These are phyloP conservation scores for Drosophila rufa DNA, from an alignment of 1,140 invertebrate species.

Conservation along the genomic window DNA sequence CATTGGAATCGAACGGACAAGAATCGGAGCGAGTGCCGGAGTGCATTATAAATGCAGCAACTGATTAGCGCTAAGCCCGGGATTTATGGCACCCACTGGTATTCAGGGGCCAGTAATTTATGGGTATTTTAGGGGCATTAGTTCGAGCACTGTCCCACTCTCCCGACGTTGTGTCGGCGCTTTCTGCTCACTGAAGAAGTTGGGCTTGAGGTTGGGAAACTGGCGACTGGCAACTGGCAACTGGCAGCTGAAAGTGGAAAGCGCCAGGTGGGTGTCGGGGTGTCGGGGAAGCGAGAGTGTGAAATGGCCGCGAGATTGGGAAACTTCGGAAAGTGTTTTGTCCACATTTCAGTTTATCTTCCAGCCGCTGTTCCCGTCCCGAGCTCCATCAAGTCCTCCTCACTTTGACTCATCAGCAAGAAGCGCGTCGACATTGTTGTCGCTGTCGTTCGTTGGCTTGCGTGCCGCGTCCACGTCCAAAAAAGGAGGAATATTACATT, in stretches of 20 bases:
- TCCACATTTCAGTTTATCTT: conserved; percentile 14
- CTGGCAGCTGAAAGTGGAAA: conserved; percentile 13
- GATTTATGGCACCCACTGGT: conserved; percentile 63
- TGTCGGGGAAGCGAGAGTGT: conserved; percentile 21
- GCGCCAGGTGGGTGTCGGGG: conserved; percentile 24
- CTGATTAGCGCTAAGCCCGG: conserved; percentile 72
- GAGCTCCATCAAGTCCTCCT: conserved; percentile 43
- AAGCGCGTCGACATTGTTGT: conserved; percentile 47
- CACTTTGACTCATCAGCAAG: conserved; percentile 75
- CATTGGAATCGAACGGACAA: conserved; percentile 35
- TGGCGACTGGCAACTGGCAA: background rate
- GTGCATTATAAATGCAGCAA: conserved; percentile 73
- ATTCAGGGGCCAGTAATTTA: conserved; percentile 59
- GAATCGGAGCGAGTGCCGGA: conserved; percentile 33
- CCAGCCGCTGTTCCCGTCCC: background rate
- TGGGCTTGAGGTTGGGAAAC: conserved; percentile 11
- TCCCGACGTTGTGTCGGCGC: conserved; percentile 33
- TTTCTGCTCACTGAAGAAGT: conserved; percentile 30
- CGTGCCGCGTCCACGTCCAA: conserved; percentile 39
- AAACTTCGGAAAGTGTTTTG: conserved; percentile 23
- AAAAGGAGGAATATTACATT: conserved; percentile 67
- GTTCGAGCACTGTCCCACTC: conserved; percentile 8
- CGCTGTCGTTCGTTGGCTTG: conserved; percentile 40
- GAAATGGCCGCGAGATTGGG: conserved; percentile 12
- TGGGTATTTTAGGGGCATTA: conserved; percentile 43